phyloP scores from a whole-genome alignment of 1,140 invertebrate species.

The roundworm (Caenorhabditis elegans) region DNA sequence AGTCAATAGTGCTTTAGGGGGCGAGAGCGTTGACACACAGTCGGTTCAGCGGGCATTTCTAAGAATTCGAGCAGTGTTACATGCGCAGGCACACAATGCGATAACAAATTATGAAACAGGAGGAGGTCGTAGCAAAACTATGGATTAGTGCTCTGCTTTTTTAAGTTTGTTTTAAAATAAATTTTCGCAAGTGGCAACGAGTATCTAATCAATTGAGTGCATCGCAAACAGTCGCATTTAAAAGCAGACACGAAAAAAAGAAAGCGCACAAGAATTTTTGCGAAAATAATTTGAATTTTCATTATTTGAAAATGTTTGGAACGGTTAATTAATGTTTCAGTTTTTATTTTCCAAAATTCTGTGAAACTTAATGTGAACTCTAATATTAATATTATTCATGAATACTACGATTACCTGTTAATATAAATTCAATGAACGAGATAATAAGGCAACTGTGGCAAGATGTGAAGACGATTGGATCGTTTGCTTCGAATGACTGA shows the following conservation, averaged over 20 bases:
- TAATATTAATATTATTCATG: too few relatives aligned
- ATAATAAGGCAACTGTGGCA: not conserved
- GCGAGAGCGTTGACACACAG: not conserved
- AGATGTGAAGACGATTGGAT: not conserved
- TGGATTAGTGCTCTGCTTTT: not conserved
- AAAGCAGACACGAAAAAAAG: not conserved
- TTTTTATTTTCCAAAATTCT: too few relatives aligned
- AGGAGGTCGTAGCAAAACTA: not conserved
- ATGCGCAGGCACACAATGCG: not conserved
- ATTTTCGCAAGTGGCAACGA: not conserved
- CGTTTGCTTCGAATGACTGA: not conserved
- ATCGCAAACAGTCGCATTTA: not conserved
- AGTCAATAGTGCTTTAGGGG: not conserved
- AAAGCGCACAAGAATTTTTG: not conserved
- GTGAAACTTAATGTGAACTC: too few relatives aligned
- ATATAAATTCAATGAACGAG: not conserved
- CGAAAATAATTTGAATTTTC: too few relatives aligned
- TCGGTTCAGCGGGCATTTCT: not conserved
- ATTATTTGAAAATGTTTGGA: too few relatives aligned
- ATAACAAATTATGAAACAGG: not conserved
- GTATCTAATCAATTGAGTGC: slow-evolving; percentile 12
- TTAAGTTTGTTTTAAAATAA: not conserved
- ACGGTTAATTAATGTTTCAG: too few relatives aligned
- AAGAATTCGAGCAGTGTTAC: not conserved
- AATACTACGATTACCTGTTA: not conserved